Conservation (phyloP, 2,888 invertebrate species). For the Nudaria mundana region DNA sequence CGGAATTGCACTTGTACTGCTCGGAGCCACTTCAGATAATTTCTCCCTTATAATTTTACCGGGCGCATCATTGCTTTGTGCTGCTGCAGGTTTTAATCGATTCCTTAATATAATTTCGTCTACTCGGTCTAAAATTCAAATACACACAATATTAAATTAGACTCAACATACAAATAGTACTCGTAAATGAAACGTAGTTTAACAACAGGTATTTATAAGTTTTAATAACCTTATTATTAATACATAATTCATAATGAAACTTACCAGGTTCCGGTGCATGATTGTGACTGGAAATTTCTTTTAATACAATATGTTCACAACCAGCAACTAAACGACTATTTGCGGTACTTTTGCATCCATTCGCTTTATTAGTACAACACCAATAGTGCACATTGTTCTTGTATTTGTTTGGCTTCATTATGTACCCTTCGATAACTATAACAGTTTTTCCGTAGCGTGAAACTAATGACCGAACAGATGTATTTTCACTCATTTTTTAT, state of each 20-base stretch:
- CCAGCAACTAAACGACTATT: background rate
- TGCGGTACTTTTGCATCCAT: background rate
- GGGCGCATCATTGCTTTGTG: conserved; percentile 1
- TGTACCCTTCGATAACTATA: background rate
- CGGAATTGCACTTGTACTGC: background rate
- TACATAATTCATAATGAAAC: conserved; percentile 1
- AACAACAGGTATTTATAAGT: conserved; percentile 1
- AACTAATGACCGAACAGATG: background rate
- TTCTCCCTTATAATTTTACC: background rate
- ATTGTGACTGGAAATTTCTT: conserved; percentile 1
- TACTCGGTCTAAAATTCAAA: background rate
- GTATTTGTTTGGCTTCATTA: conserved; percentile 1
- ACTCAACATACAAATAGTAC: background rate
- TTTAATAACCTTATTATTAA: conserved; percentile 1
- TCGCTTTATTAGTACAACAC: background rate
- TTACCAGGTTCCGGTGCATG: conserved; percentile 1
- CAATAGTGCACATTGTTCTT: background rate
- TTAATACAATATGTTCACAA: background rate
- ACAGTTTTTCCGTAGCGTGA: background rate
- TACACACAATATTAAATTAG: background rate
- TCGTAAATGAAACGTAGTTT: background rate
- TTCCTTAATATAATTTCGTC: conserved; percentile 1
- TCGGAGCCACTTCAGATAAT: background rate
- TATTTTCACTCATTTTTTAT: background rate
- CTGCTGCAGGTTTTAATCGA: conserved; percentile 1